Evolutionary conservation across 1,140 invertebrate species (phyloP).

Genomic region (Eulimnadia texana): DNA sequence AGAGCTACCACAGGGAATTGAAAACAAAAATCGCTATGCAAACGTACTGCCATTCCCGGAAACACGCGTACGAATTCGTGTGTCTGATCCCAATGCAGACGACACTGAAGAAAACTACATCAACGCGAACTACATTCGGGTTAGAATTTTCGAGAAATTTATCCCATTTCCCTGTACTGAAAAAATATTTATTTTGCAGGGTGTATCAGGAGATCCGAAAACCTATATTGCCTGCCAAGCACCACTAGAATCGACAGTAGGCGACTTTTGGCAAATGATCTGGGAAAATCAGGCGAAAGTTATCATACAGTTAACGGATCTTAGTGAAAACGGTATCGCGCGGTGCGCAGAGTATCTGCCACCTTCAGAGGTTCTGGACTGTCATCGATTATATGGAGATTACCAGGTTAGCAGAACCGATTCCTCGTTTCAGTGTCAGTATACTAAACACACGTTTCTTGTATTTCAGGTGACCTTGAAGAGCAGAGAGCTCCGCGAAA

Average conservation of each 20-base stretch:
- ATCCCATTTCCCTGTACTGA: background rate
- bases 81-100: constrained; percentile 35
- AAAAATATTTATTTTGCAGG: constrained; percentile 32
- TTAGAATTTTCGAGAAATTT: background rate
- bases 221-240: constrained; percentile 86
- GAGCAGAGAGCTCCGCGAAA: constrained; percentile 73
- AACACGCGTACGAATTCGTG: constrained; percentile 54
- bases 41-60: constrained; percentile 77
- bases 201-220: constrained; percentile 58
- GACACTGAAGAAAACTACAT: constrained; percentile 74
- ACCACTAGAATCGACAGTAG: constrained; percentile 67
- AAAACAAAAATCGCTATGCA: constrained; percentile 82
- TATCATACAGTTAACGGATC: constrained; percentile 81
- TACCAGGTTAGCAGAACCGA: constrained; percentile 20
- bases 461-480: constrained; percentile 72
- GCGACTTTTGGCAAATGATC: constrained; percentile 91
- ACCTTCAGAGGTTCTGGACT: constrained; percentile 72
- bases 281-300: constrained; percentile 87
- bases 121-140: constrained; percentile 45
- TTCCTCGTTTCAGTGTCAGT: no score
- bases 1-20: constrained; percentile 67
- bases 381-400: constrained; percentile 58
- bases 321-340: constrained; percentile 70
- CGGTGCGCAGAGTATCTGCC: constrained; percentile 82
- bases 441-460: background rate